Evolutionary conservation across 2,888 invertebrate genomes (phyloP).

Genomic region (Xestia rhomboidea): DNA sequence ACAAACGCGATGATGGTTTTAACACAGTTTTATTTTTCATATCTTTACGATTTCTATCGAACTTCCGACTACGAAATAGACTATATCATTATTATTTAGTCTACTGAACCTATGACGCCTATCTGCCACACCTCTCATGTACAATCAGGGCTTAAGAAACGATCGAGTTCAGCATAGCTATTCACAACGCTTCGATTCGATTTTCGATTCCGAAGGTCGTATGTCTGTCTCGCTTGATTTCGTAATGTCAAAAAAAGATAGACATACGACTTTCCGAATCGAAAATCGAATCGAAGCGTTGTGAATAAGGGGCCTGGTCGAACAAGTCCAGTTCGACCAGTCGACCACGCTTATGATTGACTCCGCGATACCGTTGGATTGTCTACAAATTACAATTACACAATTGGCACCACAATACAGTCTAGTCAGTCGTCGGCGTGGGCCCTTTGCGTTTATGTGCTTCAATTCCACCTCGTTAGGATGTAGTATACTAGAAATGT

Average conservation of each 20-base stretch:
- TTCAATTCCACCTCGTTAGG: slow-evolving; percentile 40
- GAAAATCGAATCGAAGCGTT: too few species aligned
- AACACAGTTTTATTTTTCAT: slow-evolving; percentile 7
- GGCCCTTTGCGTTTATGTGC: slow-evolving; percentile 31
- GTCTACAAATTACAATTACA: slow-evolving; percentile 33
- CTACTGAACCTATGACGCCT: slow-evolving; percentile 8
- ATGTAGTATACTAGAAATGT: slow-evolving; percentile 13
- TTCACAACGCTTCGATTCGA: too few species aligned
- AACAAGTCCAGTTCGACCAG: slow-evolving; percentile 8
- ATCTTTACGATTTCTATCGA: slow-evolving; percentile 16
- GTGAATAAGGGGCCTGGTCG: too few species aligned
- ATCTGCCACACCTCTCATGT: slow-evolving; percentile 5
- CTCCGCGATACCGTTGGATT: slow-evolving; percentile 13
- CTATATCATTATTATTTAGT: slow-evolving; percentile 9
- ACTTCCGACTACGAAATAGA: not conserved
- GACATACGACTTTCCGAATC: too few species aligned
- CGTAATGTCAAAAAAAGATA: too few species aligned
- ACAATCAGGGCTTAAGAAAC: not conserved
- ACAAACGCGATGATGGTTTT: slow-evolving; percentile 5
- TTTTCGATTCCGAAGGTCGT: too few species aligned
- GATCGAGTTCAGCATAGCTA: too few species aligned
- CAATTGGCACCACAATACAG: slow-evolving; percentile 33
- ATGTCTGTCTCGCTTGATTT: too few species aligned
- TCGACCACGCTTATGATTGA: slow-evolving; percentile 15
- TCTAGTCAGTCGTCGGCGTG: slow-evolving; percentile 17